These are phyloP conservation scores for Pomatorhinus ruficollis DNA, from an alignment of 2,113 vertebrate genomes.

Conservation along the genomic window DNA sequence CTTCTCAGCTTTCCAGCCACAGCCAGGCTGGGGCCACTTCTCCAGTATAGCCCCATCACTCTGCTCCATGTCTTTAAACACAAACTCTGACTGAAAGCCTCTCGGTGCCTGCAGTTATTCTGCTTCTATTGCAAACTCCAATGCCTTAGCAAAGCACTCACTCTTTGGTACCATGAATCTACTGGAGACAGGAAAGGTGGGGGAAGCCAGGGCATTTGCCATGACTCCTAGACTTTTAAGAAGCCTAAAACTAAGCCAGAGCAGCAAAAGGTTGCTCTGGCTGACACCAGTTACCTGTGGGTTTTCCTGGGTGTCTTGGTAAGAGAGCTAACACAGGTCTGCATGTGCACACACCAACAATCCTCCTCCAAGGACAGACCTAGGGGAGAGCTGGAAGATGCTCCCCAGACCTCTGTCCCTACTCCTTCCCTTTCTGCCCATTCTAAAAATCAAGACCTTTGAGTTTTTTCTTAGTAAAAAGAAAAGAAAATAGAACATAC, in stretches of 20 bases:
- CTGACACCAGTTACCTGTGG: neutral
- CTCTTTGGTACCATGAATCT: neutral
- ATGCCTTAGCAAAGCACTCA: neutral
- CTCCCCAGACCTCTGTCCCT: neutral
- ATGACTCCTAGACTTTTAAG: neutral
- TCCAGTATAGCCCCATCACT: neutral
- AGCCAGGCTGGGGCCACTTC: neutral
- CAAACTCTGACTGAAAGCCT: neutral
- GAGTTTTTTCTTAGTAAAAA: neutral
- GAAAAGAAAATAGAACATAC: neutral
- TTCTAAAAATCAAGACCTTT: neutral
- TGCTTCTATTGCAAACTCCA: neutral
- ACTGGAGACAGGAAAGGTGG: neutral
- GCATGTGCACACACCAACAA: fast-evolving
- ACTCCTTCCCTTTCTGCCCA: neutral
- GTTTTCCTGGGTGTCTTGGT: neutral
- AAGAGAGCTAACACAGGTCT: neutral
- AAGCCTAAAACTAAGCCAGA: neutral
- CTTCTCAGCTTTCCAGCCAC: neutral
- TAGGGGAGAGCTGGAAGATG: neutral
- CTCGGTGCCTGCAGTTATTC: neutral
- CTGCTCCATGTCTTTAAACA: neutral
- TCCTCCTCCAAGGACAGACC: neutral
- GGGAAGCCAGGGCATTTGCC: neutral
- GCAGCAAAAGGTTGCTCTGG: neutral